Percentiles rank a stretch among this genome's conserved stretches.
Conservation (phyloP, 2,797 vertebrate species). For the Trachops cirrhosus region DNA sequence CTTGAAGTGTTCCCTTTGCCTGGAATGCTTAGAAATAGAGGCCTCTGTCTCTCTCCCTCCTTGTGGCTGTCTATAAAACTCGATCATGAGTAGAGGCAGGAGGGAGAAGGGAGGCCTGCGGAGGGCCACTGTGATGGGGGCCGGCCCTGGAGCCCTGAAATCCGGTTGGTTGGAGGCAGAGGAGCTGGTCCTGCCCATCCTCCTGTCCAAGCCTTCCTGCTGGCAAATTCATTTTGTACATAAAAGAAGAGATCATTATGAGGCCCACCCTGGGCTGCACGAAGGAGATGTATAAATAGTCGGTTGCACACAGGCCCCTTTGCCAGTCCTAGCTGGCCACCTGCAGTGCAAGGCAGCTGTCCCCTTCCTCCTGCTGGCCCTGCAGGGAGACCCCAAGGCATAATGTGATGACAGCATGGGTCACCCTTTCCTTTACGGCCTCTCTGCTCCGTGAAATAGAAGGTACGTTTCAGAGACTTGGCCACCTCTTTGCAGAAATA, state of each 20-base stretch:
- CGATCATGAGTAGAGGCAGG: rapidly evolving
- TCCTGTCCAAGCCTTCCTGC: background rate
- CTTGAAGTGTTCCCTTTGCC: background rate
- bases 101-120: background rate
- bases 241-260: background rate
- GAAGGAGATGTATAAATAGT: background rate
- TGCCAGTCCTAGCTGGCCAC: background rate
- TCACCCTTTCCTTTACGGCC: background rate
- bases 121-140: rapidly evolving
- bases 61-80: background rate
- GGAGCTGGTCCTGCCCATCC: background rate
- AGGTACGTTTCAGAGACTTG: background rate
- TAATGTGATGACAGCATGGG: rapidly evolving
- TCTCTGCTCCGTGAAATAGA: background rate
- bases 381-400: background rate
- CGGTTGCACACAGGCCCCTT: background rate
- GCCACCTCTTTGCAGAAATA: background rate
- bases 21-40: background rate
- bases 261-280: background rate
- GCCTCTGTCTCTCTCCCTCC: background rate
- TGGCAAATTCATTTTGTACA: background rate
- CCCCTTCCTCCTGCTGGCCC: background rate
- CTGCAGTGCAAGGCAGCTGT: background rate
- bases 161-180: background rate
- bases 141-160: background rate